phyloP scores from a whole-genome alignment of 2,113 vertebrate species.

The Paracyprichromis sp. region DNA sequence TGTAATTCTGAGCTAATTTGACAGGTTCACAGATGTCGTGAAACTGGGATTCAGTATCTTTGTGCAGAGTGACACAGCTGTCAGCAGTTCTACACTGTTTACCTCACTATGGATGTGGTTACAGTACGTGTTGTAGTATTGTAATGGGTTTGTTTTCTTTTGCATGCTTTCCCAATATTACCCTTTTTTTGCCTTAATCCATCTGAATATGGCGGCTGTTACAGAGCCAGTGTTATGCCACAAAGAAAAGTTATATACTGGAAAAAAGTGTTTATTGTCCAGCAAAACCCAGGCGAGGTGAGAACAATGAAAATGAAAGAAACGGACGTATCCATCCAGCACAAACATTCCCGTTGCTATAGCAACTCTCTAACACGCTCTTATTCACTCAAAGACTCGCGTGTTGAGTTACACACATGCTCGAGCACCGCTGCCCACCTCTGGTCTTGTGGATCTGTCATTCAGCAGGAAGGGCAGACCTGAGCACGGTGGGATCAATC shows the following conservation, averaged over 20 bases:
- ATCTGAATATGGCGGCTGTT: background rate
- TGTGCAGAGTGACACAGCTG: background rate
- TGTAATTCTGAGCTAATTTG: background rate
- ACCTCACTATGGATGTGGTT: background rate
- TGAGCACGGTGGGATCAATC: constrained; percentile 58
- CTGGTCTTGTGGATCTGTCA: constrained; percentile 15
- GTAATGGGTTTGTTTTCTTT: background rate
- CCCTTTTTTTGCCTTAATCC: background rate
- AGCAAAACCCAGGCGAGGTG: constrained; percentile 48
- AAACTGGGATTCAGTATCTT: background rate
- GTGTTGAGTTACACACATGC: background rate
- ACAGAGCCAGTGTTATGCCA: constrained; percentile 17
- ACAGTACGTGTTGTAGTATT: background rate
- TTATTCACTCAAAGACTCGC: background rate
- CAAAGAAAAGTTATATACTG: constrained; percentile 3
- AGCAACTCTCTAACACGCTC: background rate
- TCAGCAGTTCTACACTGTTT: background rate
- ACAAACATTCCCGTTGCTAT: background rate
- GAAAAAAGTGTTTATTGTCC: constrained; percentile 28
- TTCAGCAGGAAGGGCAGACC: constrained; percentile 57
- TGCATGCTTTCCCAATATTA: background rate
- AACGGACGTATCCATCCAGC: constrained; percentile 10
- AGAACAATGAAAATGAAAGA: constrained; percentile 29
- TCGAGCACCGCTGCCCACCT: background rate
- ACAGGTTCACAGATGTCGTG: background rate